A percentile compares a stretch with the other conserved stretches of the same genome.
Conservation (phyloP, 2,797 vertebrate species). For the Dendrocincla tyrannina region DNA sequence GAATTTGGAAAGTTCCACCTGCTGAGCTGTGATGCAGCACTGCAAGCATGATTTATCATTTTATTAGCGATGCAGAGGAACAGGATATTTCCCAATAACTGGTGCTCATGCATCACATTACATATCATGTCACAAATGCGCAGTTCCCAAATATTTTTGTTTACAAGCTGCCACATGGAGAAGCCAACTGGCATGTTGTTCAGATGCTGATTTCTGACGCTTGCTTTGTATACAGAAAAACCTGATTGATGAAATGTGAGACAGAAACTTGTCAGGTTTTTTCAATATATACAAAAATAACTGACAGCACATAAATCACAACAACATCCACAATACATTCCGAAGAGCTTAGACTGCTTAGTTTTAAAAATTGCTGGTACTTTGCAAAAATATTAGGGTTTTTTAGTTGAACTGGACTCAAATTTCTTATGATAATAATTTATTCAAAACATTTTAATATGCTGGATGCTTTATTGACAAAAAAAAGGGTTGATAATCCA, state of each 20-base stretch:
- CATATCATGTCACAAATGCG: conserved; percentile 38
- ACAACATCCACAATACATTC: not conserved
- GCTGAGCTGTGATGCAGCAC: not conserved
- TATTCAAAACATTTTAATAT: not conserved
- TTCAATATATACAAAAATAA: conserved; percentile 34
- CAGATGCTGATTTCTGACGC: conserved; percentile 45
- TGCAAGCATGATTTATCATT: not conserved
- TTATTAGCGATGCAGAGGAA: conserved; percentile 39
- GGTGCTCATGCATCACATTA: conserved; percentile 45
- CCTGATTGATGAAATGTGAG: conserved; percentile 47
- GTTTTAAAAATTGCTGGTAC: not conserved
- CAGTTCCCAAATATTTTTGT: conserved; percentile 52
- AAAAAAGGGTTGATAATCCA: not conserved
- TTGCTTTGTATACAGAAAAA: conserved; percentile 45
- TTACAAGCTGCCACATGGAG: conserved; percentile 67
- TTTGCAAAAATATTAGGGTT: not conserved
- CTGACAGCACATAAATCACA: not conserved
- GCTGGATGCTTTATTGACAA: not conserved
- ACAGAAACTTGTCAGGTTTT: conserved; percentile 19
- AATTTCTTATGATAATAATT: not conserved
- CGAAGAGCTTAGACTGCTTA: not conserved
- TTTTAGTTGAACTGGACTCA: not conserved
- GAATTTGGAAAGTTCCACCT: not conserved
- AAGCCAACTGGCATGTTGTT: conserved; percentile 66
- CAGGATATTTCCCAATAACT: conserved; percentile 16